Evolutionary conservation across 2,888 invertebrate genomes (phyloP).

Genomic region (Drosophila maculinotata): DNA sequence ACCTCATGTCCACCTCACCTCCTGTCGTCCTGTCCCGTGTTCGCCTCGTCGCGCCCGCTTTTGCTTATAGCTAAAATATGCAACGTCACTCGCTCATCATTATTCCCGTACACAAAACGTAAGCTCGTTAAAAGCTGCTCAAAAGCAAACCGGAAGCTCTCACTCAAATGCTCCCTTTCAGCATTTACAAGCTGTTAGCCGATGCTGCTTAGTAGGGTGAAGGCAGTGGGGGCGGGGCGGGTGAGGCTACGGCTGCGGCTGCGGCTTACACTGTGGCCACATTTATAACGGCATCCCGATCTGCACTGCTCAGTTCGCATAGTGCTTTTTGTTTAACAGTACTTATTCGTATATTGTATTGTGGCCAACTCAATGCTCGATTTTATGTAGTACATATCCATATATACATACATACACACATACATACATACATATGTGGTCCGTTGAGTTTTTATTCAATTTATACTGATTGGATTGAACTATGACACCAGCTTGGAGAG

Average conservation of each 20-base stretch:
- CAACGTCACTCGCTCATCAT: slow-evolving; percentile 72
- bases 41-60: background rate
- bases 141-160: slow-evolving; percentile 52
- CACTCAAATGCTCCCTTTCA: slow-evolving; percentile 53
- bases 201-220: background rate
- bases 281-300: no score
- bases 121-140: slow-evolving; percentile 75
- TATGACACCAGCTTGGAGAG: background rate
- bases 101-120: slow-evolving; percentile 55
- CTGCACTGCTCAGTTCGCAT: slow-evolving; percentile 25
- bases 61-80: slow-evolving; percentile 59
- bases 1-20: background rate
- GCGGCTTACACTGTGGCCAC: no score
- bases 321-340: slow-evolving; percentile 21
- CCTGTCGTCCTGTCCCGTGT: background rate
- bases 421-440: no score
- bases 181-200: slow-evolving; percentile 56
- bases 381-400: background rate
- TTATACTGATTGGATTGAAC: background rate
- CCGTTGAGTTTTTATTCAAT: background rate
- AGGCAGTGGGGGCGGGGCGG: background rate
- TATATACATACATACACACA: no score
- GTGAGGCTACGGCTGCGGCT: slow-evolving; percentile 18
- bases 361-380: background rate
- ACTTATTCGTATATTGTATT: slow-evolving; percentile 11